Percentiles rank a stretch among this genome's conserved stretches.
Evolutionary conservation across 1,140 invertebrate species (phyloP).

Genomic region (Leptopilina boulardi): DNA sequence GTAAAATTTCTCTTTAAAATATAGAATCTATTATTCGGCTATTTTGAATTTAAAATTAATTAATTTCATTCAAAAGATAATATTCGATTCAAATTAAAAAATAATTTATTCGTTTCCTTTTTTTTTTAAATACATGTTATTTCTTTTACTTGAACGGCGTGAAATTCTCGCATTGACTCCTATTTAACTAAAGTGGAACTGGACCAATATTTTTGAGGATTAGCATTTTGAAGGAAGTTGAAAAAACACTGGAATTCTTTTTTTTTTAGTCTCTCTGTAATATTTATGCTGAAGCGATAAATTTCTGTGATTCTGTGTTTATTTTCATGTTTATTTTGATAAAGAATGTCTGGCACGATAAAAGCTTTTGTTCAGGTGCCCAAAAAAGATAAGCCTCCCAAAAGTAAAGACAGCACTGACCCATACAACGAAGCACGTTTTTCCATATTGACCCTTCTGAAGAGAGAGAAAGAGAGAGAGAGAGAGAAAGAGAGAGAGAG

Average conservation of each 20-base stretch:
- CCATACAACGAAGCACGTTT: constrained; percentile 15
- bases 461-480: too few species aligned
- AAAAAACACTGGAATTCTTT: neutral
- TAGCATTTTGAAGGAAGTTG: neutral
- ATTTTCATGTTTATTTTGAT: constrained; percentile 17
- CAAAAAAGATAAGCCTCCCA: neutral
- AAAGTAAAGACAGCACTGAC: neutral
- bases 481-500: neutral
- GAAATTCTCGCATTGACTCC: neutral
- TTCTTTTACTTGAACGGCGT: too few species aligned
- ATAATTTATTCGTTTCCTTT: too few species aligned
- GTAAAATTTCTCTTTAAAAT: too few species aligned
- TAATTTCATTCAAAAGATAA: too few species aligned
- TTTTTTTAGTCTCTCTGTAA: constrained; percentile 10
- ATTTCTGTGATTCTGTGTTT: neutral
- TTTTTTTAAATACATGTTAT: too few species aligned
- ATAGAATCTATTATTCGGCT: too few species aligned
- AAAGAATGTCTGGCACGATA: neutral
- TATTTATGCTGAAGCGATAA: constrained; percentile 18
- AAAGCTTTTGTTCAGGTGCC: constrained; percentile 9
- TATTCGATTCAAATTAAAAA: too few species aligned
- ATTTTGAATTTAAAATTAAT: too few species aligned
- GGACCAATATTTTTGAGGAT: neutral
- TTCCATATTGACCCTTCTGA: constrained; percentile 3
- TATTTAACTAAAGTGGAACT: too few species aligned